Evolutionary conservation across 2,888 invertebrate genomes (phyloP).

Genomic region (Lithophane leautieri): DNA sequence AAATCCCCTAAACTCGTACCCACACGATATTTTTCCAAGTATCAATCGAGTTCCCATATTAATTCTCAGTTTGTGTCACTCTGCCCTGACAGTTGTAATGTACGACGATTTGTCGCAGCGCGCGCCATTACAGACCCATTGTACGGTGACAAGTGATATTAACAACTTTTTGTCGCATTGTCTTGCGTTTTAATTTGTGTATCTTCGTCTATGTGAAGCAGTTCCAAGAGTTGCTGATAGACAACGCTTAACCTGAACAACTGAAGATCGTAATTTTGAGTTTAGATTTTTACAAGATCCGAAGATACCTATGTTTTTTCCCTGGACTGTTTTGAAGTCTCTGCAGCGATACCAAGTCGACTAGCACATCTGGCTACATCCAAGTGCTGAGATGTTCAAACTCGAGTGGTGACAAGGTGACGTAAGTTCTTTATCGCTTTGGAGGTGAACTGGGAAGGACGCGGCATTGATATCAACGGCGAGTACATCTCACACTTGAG

Average conservation of each 20-base stretch:
- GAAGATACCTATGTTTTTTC: not conserved
- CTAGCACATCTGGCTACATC: not conserved
- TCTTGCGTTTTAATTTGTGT: slow-evolving; percentile 59
- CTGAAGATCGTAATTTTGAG: not conserved
- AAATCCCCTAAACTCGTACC: slow-evolving; percentile 54
- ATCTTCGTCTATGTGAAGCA: not conserved
- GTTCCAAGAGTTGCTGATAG: not conserved
- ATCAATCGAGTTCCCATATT: slow-evolving; percentile 88
- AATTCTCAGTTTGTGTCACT: slow-evolving; percentile 82
- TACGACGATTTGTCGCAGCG: slow-evolving; percentile 79
- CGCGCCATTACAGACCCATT: slow-evolving; percentile 65
- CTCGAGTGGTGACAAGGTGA: not conserved
- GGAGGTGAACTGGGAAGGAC: not conserved
- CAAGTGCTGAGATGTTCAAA: not conserved
- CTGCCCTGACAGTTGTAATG: slow-evolving; percentile 85
- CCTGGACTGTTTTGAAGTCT: not conserved
- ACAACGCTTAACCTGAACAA: not conserved
- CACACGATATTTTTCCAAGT: slow-evolving; percentile 73
- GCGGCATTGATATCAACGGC: not conserved
- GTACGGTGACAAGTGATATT: slow-evolving; percentile 68
- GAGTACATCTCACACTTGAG: not conserved
- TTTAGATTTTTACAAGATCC: not conserved
- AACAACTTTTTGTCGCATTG: slow-evolving; percentile 62
- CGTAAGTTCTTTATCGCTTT: not conserved
- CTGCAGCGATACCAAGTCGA: not conserved